Percentiles rank a stretch among this genome's conserved stretches.
phyloP scores from a whole-genome alignment of 2,797 vertebrate genomes.

The Bovichtus diacanthus region DNA sequence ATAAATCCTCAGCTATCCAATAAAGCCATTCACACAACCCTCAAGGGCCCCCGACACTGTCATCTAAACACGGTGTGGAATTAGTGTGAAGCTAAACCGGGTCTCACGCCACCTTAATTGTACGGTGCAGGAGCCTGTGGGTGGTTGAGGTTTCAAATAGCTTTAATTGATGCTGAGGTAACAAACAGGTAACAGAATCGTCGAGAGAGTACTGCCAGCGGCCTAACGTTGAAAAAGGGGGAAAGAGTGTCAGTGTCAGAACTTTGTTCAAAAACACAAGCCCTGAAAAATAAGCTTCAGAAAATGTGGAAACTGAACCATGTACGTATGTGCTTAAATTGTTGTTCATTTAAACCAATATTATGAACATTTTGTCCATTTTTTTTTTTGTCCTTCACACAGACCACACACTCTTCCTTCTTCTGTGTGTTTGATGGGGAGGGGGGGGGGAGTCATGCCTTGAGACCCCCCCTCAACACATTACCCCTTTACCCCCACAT shows the following conservation, averaged over 20 bases:
- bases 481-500: conserved; percentile 15
- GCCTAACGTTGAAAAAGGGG: conserved; percentile 37
- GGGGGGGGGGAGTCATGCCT: background rate
- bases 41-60: conserved; percentile 51
- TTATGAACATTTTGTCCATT: background rate
- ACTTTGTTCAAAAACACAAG: conserved; percentile 32
- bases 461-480: background rate
- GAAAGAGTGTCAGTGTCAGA: conserved; percentile 49
- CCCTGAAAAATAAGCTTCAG: background rate
- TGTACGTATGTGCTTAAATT: background rate
- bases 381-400: background rate
- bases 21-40: conserved; percentile 65
- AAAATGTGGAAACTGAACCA: conserved; percentile 5
- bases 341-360: conserved; percentile 4
- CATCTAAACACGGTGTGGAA: conserved; percentile 63
- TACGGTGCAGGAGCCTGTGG: conserved; percentile 60
- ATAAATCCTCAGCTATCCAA: conserved; percentile 68
- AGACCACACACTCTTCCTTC: conserved; percentile 17
- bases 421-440: conserved; percentile 7
- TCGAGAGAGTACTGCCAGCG: conserved; percentile 54
- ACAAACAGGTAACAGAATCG: conserved; percentile 77
- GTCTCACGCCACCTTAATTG: conserved; percentile 77
- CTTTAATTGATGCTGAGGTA: conserved; percentile 76
- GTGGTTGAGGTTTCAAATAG: conserved; percentile 75
- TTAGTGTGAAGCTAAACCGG: conserved; percentile 61